Evolutionary conservation across 2,888 invertebrate genomes (phyloP).

Genomic region (Mesorhabditis spiculigera): DNA sequence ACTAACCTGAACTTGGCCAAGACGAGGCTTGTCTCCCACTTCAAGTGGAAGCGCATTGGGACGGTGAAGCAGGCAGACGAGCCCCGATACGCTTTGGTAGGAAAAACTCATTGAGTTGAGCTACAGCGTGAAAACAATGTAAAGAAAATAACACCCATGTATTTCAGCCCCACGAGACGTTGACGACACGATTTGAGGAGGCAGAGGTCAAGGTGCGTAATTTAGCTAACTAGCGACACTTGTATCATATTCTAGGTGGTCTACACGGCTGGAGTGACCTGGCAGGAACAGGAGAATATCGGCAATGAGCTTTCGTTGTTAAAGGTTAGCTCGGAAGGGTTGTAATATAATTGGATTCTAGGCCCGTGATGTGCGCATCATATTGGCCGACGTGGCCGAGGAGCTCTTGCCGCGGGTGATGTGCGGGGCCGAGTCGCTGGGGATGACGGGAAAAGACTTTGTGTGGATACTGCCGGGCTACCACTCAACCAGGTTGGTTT

Average conservation of each 20-base stretch:
- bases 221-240: too few species aligned
- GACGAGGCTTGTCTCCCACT: conserved; percentile 79
- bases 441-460: conserved; percentile 81
- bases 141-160: neutral
- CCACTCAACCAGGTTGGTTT: conserved; percentile 48
- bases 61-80: conserved; percentile 89
- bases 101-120: conserved; percentile 7
- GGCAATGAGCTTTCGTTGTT: conserved; percentile 45
- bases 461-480: conserved; percentile 88
- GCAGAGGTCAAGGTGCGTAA: conserved; percentile 19
- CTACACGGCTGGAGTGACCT: conserved; percentile 52
- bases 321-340: conserved; percentile 39
- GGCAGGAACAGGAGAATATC: conserved; percentile 48
- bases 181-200: conserved; percentile 52
- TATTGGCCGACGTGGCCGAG: conserved; percentile 91
- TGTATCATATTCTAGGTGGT: conserved; percentile 29
- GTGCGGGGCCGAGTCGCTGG: conserved; percentile 56
- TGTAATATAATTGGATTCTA: conserved; percentile 25
- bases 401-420: conserved; percentile 76
- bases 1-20: conserved; percentile 50
- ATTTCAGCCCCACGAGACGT: conserved; percentile 53
- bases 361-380: conserved; percentile 85
- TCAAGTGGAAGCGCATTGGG: conserved; percentile 95
- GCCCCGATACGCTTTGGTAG: conserved; percentile 82
- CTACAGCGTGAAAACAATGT: conserved; percentile 4